phyloP scores from a whole-genome alignment of 2,888 invertebrate genomes.

The Labia minor region DNA sequence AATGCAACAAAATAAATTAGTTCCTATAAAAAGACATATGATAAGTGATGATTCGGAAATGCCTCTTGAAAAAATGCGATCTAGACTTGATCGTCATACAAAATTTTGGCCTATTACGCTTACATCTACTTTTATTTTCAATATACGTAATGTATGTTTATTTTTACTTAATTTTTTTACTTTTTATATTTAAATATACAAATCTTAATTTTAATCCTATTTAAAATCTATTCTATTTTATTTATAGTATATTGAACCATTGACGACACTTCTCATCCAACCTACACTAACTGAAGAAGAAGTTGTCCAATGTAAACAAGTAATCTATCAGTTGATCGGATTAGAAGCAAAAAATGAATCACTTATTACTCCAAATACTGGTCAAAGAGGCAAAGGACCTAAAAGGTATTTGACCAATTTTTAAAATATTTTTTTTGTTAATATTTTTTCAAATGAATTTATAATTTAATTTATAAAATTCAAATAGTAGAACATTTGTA shows the following conservation, averaged over 20 bases:
- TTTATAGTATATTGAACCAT: slow-evolving; percentile 62
- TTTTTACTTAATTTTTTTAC: slow-evolving; percentile 14
- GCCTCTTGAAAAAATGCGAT: slow-evolving; percentile 52
- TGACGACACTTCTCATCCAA: slow-evolving; percentile 68
- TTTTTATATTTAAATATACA: too few relatives aligned
- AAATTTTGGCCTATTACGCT: slow-evolving; percentile 57
- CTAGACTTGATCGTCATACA: slow-evolving; percentile 63
- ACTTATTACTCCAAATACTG: slow-evolving; percentile 53
- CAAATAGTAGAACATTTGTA: too few relatives aligned
- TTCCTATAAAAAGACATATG: slow-evolving; percentile 49
- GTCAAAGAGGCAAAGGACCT: slow-evolving; percentile 50
- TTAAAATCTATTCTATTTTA: neutral
- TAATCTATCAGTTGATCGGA: slow-evolving; percentile 66
- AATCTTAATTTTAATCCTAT: too few relatives aligned
- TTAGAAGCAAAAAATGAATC: slow-evolving; percentile 77
- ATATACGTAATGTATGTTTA: slow-evolving; percentile 54
- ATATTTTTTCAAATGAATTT: too few relatives aligned
- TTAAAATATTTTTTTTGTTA: slow-evolving; percentile 22
- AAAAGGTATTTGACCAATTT: slow-evolving; percentile 31
- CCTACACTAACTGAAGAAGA: slow-evolving; percentile 77
- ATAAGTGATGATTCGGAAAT: slow-evolving; percentile 26
- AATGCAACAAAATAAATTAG: slow-evolving; percentile 71
- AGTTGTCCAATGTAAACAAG: slow-evolving; percentile 72
- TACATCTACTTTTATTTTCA: slow-evolving; percentile 77
- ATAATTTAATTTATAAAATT: too few relatives aligned